Base-by-base conservation (phyloP, 2,797 vertebrate species). In the Melanogrammus aeglefinus region DNA sequence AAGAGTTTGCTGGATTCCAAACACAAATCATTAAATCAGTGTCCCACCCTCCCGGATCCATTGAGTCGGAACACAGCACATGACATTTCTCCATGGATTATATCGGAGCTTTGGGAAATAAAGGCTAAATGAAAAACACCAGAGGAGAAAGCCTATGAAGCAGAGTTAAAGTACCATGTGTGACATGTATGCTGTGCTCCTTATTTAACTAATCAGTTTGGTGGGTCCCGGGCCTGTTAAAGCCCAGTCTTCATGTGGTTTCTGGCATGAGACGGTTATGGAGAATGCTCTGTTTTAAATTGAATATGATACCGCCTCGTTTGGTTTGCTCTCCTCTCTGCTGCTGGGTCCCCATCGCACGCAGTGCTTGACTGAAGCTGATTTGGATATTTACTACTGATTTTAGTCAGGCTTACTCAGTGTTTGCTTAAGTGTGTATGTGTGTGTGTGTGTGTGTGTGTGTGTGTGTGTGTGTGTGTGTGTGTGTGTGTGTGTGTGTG, bases 401-500 rank as follows among this genome's bases (percentile, higher is more conserved):
- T 35, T 35, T 73, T 73, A 63, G 21, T 73, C 14, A 35, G 72
- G 16, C 29, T 51, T 69, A 47, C 69, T 72, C 76, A 70, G 12
- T 74, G 24, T 70, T 41, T 74, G 35, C 39, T 9, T 79, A 71
- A 79, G 72, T 38, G 73, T 77, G 71, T 73, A 75, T 41, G 21
- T 9, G 77, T 74, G 33, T 27, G 38, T 77, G 72, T 78, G 72
- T 38, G 73, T 75, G 41, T 73, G 75, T 33, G 16, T 13, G 76
- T 74, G 51, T 8, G 27, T 38, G 75, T 76, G 18, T 72, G 72
- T 39, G 72, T 9, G 8, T 73, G 72, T 10, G 72, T 73, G 33
- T 9, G 18, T 21, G 31, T 5, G 33, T 4, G 71, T 73, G 27
- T 71, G 69, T 71, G 13, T 71, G 29, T 71, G 27, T 16, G 29